These are phyloP conservation scores for Megaceryle alcyon DNA, from an alignment of 2,797 vertebrate genomes.

Conservation along the genomic window DNA sequence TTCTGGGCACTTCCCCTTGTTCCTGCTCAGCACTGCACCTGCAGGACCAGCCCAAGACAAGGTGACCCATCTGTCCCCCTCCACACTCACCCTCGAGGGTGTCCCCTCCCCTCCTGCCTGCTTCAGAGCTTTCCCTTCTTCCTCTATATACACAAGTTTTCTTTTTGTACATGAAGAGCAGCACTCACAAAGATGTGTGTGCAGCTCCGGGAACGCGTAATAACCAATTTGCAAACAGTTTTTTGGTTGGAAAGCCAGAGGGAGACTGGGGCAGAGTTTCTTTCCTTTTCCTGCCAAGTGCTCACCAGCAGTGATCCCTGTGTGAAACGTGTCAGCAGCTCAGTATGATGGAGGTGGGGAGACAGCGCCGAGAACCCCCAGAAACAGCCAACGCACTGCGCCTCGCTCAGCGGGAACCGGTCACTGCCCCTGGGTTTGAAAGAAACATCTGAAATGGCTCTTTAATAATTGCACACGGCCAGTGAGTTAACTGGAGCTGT, in stretches of 20 bases:
- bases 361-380: accelerated
- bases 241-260: not conserved
- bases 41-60: not conserved
- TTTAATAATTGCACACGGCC: not conserved
- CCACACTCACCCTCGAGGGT: not conserved
- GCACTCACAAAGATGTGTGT: not conserved
- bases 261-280: not conserved
- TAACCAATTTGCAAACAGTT: not conserved
- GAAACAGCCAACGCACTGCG: not conserved
- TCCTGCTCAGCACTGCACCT: not conserved
- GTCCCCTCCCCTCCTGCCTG: not conserved
- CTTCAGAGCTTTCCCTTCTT: not conserved
- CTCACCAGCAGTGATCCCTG: not conserved
- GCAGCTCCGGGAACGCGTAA: not conserved
- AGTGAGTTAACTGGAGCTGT: not conserved
- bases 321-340: accelerated
- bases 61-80: not conserved
- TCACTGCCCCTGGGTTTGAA: not conserved
- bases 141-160: accelerated
- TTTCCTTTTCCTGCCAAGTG: not conserved
- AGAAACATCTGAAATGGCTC: not conserved
- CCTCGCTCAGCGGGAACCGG: not conserved
- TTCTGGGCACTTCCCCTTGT: accelerated
- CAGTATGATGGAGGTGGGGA: accelerated
- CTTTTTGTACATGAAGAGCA: accelerated